phyloP scores from a whole-genome alignment of 2,888 invertebrate genomes.

The Ornithoptera alexandrae region DNA sequence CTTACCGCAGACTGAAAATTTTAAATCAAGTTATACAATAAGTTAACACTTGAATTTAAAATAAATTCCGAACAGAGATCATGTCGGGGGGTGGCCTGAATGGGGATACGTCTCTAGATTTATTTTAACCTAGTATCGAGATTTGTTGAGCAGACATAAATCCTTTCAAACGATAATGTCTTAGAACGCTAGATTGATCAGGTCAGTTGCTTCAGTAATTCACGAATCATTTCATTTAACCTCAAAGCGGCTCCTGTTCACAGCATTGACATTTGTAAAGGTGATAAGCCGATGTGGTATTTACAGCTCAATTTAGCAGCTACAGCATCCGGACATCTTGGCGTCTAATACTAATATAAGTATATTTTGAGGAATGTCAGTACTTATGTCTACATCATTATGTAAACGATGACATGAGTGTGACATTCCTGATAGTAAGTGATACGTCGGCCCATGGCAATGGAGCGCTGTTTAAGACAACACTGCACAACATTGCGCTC shows the following conservation, averaged over 20 bases:
- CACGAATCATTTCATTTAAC: slow-evolving; percentile 6
- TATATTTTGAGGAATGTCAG: neutral
- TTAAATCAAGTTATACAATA: too few relatives aligned
- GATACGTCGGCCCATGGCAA: too few relatives aligned
- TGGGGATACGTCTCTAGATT: slow-evolving; percentile 4
- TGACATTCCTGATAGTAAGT: too few relatives aligned
- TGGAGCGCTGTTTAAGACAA: too few relatives aligned
- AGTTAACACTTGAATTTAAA: neutral
- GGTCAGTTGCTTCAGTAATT: neutral
- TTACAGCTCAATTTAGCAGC: neutral
- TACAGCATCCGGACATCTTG: neutral
- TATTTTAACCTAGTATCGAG: slow-evolving; percentile 15
- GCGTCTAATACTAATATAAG: neutral
- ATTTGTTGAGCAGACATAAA: slow-evolving; percentile 19
- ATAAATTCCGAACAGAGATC: neutral
- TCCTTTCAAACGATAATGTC: slow-evolving; percentile 21
- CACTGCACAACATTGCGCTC: too few relatives aligned
- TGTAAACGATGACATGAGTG: too few relatives aligned
- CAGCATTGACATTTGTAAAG: slow-evolving; percentile 1
- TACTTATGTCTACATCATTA: neutral
- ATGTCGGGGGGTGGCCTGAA: neutral
- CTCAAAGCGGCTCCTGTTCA: slow-evolving; percentile 1
- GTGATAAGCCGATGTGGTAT: neutral
- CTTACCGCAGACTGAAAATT: too few relatives aligned
- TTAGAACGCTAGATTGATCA: slow-evolving; percentile 4